These are phyloP conservation scores for Perca schrenkii DNA, from an alignment of 2,113 vertebrate species.

Conservation along the genomic window DNA sequence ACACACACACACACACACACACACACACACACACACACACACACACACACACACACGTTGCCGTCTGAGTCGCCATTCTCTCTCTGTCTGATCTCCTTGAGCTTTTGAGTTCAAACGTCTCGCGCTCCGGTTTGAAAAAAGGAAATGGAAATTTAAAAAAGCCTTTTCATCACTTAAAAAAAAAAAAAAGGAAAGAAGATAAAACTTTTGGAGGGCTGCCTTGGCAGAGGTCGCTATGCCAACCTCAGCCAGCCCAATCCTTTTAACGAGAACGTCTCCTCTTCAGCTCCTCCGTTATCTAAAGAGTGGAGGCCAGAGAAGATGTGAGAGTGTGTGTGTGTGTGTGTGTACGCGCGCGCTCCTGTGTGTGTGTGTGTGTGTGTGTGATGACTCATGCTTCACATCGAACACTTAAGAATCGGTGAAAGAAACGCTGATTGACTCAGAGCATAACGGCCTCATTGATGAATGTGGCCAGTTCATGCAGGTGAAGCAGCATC, in stretches of 20 bases:
- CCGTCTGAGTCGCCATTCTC: neutral
- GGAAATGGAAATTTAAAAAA: constrained; percentile 13
- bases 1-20: no score
- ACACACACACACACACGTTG: neutral
- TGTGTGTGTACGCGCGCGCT: neutral
- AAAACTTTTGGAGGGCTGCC: constrained; percentile 55
- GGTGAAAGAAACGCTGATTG: constrained; percentile 21
- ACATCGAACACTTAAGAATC: constrained; percentile 17
- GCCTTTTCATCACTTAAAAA: constrained; percentile 25
- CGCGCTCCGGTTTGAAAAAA: constrained; percentile 1
- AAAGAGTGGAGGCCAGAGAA: constrained; percentile 40
- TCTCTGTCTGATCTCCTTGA: constrained; percentile 17
- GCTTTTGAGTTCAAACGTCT: constrained; percentile 29
- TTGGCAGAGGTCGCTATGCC: constrained; percentile 67
- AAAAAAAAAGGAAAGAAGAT: constrained; percentile 5
- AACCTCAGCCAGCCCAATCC: constrained; percentile 66
- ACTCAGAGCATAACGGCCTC: constrained; percentile 28
- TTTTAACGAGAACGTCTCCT: constrained; percentile 64
- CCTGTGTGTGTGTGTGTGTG: neutral
- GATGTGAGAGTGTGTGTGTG: neutral
- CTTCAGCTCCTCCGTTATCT: constrained; percentile 46
- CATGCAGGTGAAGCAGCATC: constrained; percentile 29
- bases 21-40: neutral
- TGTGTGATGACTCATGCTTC: constrained; percentile 51
- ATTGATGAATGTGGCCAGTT: constrained; percentile 43